phyloP scores from a whole-genome alignment of 92 coral and sea anemone genomes.

The Paragorgia papillata region DNA sequence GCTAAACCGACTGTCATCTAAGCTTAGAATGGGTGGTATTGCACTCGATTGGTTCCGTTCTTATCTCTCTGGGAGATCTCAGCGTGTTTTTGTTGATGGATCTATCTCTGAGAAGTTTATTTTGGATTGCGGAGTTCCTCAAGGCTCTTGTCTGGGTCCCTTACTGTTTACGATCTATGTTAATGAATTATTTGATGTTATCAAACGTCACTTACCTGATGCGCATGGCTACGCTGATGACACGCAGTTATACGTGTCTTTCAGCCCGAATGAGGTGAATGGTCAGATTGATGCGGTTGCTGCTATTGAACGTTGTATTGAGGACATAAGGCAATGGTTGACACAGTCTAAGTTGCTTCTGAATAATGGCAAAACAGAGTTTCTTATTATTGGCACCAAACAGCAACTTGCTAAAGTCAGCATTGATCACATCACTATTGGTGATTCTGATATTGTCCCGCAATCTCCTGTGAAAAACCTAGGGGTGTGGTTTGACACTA shows the following conservation, averaged over 20 bases:
- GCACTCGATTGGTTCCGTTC: conserved; percentile 13
- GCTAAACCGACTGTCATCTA: conserved; percentile 3
- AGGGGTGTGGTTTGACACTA: conserved; percentile 12
- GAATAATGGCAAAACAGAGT: conserved; percentile 20
- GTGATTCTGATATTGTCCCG: conserved; percentile 16
- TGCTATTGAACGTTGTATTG: conserved; percentile 23
- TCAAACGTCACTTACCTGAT: conserved; percentile 21
- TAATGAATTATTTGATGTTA: conserved; percentile 30
- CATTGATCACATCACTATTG: neutral
- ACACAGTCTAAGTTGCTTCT: neutral
- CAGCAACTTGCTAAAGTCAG: conserved; percentile 22
- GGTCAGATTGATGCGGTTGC: neutral
- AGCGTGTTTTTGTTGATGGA: conserved; percentile 46
- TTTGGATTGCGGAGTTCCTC: conserved; percentile 38
- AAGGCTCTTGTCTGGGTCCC: conserved; percentile 53
- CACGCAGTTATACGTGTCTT: conserved; percentile 14
- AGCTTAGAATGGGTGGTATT: conserved; percentile 19
- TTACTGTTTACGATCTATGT: conserved; percentile 33
- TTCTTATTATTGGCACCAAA: conserved; percentile 20
- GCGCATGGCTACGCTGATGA: conserved; percentile 45
- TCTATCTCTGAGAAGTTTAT: conserved; percentile 26
- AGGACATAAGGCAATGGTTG: conserved; percentile 6
- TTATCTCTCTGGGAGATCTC: conserved; percentile 24
- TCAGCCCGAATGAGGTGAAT: neutral
- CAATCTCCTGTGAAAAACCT: neutral